phyloP scores from a whole-genome alignment of 2,113 vertebrate species.

The Stercorarius parasiticus region DNA sequence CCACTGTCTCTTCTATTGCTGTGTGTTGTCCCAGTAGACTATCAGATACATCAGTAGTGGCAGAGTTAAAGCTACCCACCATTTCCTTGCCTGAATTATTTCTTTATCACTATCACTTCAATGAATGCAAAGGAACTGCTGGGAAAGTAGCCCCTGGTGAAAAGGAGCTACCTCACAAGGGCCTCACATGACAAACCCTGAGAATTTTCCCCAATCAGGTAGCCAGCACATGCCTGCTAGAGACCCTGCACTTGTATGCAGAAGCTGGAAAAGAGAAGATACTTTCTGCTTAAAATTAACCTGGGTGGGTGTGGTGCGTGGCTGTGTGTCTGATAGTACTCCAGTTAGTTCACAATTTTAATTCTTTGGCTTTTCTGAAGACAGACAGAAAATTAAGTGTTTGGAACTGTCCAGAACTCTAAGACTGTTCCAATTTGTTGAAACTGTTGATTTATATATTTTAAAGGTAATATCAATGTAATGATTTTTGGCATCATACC shows the following conservation, averaged over 20 bases:
- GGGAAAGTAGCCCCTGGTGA: neutral
- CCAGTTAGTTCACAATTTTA: neutral
- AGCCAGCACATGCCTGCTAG: neutral
- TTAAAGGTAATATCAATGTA: neutral
- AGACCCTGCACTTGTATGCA: neutral
- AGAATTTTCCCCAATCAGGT: neutral
- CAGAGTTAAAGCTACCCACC: neutral
- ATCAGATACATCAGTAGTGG: neutral
- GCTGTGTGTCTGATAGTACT: neutral
- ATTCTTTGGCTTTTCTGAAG: neutral
- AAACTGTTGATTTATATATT: neutral
- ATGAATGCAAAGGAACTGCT: neutral
- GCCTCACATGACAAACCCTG: neutral
- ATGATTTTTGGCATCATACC: neutral
- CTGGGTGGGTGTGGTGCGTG: neutral
- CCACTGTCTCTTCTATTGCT: neutral
- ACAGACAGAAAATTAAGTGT: neutral
- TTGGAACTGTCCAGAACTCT: neutral
- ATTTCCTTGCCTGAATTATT: neutral
- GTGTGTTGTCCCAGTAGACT: neutral
- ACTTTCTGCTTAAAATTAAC: neutral
- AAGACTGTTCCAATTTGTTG: neutral
- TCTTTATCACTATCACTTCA: neutral
- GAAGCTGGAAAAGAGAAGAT: neutral
- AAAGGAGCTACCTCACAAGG: neutral